Evolutionary conservation across 2,797 vertebrate species (phyloP).

Genomic region (Gadopsis bispinosus): DNA sequence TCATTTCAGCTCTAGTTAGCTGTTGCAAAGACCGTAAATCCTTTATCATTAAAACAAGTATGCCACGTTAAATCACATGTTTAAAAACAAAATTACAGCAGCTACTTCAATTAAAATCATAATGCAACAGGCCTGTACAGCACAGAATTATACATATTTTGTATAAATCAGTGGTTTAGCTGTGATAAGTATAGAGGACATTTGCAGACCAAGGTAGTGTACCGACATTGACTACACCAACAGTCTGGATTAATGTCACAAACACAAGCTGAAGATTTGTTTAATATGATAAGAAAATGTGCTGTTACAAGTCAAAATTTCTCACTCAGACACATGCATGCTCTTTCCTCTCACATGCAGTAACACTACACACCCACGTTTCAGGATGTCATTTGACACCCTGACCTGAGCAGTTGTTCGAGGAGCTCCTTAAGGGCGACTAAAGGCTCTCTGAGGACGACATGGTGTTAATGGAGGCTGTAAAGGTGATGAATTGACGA

Average conservation of each 20-base stretch:
- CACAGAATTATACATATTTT: neutral
- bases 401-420: slow-evolving; percentile 49
- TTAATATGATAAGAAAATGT: neutral
- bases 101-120: slow-evolving; percentile 2
- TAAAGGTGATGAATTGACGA: slow-evolving; percentile 74
- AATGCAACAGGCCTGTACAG: neutral
- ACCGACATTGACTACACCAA: neutral
- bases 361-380: slow-evolving; percentile 41
- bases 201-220: neutral
- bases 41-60: neutral
- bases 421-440: slow-evolving; percentile 35
- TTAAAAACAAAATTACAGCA: slow-evolving; percentile 4
- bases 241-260: neutral
- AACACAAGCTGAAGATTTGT: slow-evolving; percentile 5
- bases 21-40: neutral
- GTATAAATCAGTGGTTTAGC: neutral
- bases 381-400: slow-evolving; percentile 58
- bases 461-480: slow-evolving; percentile 68
- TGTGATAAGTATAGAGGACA: neutral
- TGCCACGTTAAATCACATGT: neutral
- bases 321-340: slow-evolving; percentile 1
- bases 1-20: neutral
- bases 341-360: slow-evolving; percentile 27
- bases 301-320: slow-evolving; percentile 5
- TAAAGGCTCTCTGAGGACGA: slow-evolving; percentile 56